Base-by-base conservation (phyloP, 2,888 invertebrate species). In the Tipula vernalis region DNA sequence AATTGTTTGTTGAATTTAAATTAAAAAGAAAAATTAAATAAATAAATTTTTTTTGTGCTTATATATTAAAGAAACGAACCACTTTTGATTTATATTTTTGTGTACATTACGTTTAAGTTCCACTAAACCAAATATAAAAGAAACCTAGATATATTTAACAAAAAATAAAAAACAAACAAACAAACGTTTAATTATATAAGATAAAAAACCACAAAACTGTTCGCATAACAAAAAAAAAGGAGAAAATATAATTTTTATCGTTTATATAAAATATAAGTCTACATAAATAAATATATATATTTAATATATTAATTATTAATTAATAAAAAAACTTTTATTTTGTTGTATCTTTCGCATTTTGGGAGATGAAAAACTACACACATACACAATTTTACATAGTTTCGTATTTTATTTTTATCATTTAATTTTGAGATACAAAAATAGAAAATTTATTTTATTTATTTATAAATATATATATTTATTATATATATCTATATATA, bases 201-300 rank as follows among this genome's bases (percentile, higher is more conserved):
- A 71, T 71, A 71, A 71, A 71, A 71, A 71, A 71, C 71, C 71
- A 71, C 71, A 71, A 71, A 71, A 71, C 71, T 71, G 71, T 71
- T 71, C 71, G 71, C 71, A 71, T 10, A 71, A 71, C 71, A 71
- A 71, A 71, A 71, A n/a, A 71, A 71, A 71, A 71, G 71, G 71
- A 71, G 71, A 71, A 71, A 71, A 71, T 71, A 71, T 71, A 71
- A 71, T 71, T 71, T 71, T 71, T 71, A 71, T 71, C 71, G 71
- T 71, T 71, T 71, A 71, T 71, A 71, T 71, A 71, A 71, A 71
- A 71, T 28, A 71, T 71, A 71, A 71, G 71, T 71, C 71, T 71
- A 71, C 28, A 71, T 71, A 71, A 71, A 71, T 71, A 71, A 28
- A 71, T 71, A 71, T 28, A 71, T 71, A 71, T 71, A 57, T 57